Percentiles rank a stretch among this genome's conserved stretches.
phyloP scores from a whole-genome alignment of 1,140 invertebrate species.

The Uloborus diversus region DNA sequence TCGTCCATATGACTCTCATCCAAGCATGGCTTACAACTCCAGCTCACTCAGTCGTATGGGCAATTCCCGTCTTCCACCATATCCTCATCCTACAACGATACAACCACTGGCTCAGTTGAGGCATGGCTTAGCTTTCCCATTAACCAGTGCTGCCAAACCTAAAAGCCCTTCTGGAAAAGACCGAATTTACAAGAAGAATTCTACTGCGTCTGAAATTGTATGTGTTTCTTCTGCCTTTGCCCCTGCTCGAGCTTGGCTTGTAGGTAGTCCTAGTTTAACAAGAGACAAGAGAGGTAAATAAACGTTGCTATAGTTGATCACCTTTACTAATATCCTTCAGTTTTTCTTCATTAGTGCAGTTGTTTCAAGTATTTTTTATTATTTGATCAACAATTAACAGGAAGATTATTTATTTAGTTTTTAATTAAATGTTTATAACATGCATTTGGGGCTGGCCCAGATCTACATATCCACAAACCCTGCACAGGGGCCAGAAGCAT shows the following conservation, averaged over 20 bases:
- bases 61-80: constrained; percentile 86
- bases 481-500: no score
- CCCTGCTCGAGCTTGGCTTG: constrained; percentile 76
- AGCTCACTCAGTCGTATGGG: constrained; percentile 65
- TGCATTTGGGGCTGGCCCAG: no score
- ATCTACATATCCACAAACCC: no score
- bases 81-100: constrained; percentile 81
- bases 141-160: constrained; percentile 58
- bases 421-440: no score
- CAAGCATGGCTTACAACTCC: constrained; percentile 79
- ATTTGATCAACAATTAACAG: no score
- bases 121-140: constrained; percentile 70
- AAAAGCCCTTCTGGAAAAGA: constrained; percentile 59
- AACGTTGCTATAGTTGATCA: neutral
- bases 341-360: neutral
- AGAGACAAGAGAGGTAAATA: constrained; percentile 63
- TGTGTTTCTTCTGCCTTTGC: constrained; percentile 81
- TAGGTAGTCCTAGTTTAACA: constrained; percentile 67
- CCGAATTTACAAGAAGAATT: constrained; percentile 14
- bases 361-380: no score
- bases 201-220: constrained; percentile 62
- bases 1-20: constrained; percentile 63
- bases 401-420: no score
- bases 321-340: neutral
- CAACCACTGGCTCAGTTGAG: constrained; percentile 86